Evolutionary conservation across 2,888 invertebrate species (phyloP).

Genomic region (Scelioninae gen. 2): DNA sequence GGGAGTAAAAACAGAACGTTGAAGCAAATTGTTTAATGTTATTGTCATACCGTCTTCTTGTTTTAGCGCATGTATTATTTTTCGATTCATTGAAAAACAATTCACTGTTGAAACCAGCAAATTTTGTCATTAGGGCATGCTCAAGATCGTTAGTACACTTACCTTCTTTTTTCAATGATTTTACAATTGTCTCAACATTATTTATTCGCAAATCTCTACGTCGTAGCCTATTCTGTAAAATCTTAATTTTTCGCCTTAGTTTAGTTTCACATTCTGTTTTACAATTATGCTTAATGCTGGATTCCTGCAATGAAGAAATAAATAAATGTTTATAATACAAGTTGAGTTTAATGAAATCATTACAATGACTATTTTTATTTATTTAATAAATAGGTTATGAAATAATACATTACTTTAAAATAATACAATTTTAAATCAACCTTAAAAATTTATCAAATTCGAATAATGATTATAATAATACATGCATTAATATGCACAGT

Average conservation of each 20-base stretch:
- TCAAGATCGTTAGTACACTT: slow-evolving; percentile 6
- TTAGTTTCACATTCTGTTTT: not conserved
- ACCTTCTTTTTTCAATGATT: slow-evolving; percentile 7
- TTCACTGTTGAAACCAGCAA: not conserved
- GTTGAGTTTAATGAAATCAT: too few species aligned
- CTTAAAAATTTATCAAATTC: too few species aligned
- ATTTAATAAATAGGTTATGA: too few species aligned
- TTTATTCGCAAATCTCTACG: slow-evolving; percentile 4
- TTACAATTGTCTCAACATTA: not conserved
- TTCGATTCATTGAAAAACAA: not conserved
- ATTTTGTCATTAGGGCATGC: not conserved
- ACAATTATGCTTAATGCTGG: too few species aligned
- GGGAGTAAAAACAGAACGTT: too few species aligned
- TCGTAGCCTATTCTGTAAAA: slow-evolving; percentile 8
- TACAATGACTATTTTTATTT: too few species aligned
- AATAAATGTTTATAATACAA: too few species aligned
- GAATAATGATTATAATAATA: too few species aligned
- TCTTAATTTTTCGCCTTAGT: slow-evolving; percentile 4
- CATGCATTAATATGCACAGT: too few species aligned
- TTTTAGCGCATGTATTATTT: not conserved
- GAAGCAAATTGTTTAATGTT: not conserved
- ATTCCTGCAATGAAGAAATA: too few species aligned
- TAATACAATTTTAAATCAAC: too few species aligned
- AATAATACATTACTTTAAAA: too few species aligned
- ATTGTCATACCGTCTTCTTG: not conserved